A percentile compares a stretch with the other conserved stretches of the same genome.
phyloP scores from a whole-genome alignment of 2,888 invertebrate species.

The Celastrina argiolus region DNA sequence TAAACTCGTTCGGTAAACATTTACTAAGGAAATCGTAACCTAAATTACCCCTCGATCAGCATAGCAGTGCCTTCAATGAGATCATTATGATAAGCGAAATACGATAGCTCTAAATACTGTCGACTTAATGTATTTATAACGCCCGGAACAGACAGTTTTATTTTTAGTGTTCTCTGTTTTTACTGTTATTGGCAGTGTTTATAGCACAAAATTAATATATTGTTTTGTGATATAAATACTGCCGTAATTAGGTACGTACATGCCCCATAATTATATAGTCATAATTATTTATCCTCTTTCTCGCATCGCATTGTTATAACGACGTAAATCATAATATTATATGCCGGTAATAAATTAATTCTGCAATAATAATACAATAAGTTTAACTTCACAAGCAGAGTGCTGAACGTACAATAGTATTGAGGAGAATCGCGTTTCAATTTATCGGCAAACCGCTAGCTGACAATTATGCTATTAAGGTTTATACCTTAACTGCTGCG shows the following conservation, averaged over 20 bases:
- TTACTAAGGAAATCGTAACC: conserved; percentile 20
- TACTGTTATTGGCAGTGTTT: background rate
- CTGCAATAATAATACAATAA: background rate
- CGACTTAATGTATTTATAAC: background rate
- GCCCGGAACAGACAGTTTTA: background rate
- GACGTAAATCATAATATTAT: too few species aligned
- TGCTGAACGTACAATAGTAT: background rate
- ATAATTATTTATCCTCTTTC: too few species aligned
- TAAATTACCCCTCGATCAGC: conserved; percentile 15
- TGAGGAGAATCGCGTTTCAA: background rate
- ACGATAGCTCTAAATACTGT: conserved; percentile 13
- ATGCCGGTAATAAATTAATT: background rate
- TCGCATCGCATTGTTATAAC: too few species aligned
- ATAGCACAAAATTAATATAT: background rate
- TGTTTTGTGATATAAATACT: too few species aligned
- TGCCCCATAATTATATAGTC: too few species aligned
- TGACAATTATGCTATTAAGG: conserved; percentile 12
- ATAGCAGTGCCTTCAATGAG: conserved; percentile 13
- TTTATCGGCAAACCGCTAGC: background rate
- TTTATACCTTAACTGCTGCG: conserved; percentile 5
- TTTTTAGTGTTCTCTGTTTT: background rate
- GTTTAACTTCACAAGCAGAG: background rate
- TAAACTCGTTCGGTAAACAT: conserved; percentile 20
- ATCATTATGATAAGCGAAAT: conserved; percentile 20
- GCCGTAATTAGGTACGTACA: too few species aligned